Evolutionary conservation across 1,140 invertebrate species (phyloP).

Genomic region (Calosoma granatense): DNA sequence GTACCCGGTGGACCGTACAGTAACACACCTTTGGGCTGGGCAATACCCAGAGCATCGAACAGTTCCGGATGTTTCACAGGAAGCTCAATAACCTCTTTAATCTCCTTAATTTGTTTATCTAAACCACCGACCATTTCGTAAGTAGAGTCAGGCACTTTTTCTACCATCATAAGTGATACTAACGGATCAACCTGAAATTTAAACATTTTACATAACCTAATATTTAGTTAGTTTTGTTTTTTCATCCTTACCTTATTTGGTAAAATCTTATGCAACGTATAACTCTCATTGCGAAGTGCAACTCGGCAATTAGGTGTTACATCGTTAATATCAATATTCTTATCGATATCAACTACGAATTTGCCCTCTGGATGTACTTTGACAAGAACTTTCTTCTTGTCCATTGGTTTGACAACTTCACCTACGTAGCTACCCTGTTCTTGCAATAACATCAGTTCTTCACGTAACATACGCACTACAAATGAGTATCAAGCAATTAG

Average conservation of each 20-base stretch:
- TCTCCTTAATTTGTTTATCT: constrained; percentile 99
- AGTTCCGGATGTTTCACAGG: constrained; percentile 99
- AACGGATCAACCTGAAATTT: constrained; percentile 81
- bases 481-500: constrained; percentile 17
- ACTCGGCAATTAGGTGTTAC: constrained; percentile 97
- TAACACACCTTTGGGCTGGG: constrained; percentile 97
- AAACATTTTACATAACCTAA: constrained; percentile 12
- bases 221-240: constrained; percentile 2
- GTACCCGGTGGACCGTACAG: constrained; percentile 97
- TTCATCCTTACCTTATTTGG: constrained; percentile 76
- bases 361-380: constrained; percentile 99
- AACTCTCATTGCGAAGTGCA: constrained; percentile 96
- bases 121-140: constrained; percentile 99
- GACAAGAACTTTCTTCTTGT: constrained; percentile 99
- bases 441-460: constrained; percentile 95
- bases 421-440: constrained; percentile 99
- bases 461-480: constrained; percentile 90
- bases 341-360: constrained; percentile 99
- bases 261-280: constrained; percentile 96
- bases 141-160: constrained; percentile 99
- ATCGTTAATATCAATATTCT: constrained; percentile 98
- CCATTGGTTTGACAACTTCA: constrained; percentile 99
- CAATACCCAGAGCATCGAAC: constrained; percentile 98
- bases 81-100: constrained; percentile 99
- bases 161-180: constrained; percentile 99